A percentile compares a stretch with the other conserved stretches of the same genome.
phyloP scores from a whole-genome alignment of 2,888 invertebrate species.

The Aporophyla lueneburgensis region DNA sequence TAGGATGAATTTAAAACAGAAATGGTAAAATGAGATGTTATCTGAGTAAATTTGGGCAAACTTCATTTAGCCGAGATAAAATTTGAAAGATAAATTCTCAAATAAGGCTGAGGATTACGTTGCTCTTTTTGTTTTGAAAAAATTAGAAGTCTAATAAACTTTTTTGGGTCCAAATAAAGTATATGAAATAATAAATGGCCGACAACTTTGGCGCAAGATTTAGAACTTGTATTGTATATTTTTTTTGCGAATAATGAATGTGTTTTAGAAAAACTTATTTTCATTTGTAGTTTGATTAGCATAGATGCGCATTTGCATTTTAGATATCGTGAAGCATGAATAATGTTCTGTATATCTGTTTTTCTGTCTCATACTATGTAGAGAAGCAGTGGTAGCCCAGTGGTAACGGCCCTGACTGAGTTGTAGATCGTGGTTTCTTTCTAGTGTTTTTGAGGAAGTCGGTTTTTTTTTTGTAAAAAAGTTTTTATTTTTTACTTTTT shows the following conservation, averaged over 20 bases:
- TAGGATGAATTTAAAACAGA: slow-evolving; percentile 39
- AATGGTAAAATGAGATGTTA: slow-evolving; percentile 58
- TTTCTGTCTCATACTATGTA: no score
- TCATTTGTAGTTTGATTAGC: neutral
- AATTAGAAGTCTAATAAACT: slow-evolving; percentile 41
- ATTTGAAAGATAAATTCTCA: slow-evolving; percentile 54
- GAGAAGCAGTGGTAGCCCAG: neutral
- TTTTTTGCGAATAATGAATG: slow-evolving; percentile 11
- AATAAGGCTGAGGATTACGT: slow-evolving; percentile 50
- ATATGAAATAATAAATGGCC: slow-evolving; percentile 22
- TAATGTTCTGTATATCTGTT: slow-evolving; percentile 1
- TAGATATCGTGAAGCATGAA: neutral
- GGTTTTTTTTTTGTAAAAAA: no score
- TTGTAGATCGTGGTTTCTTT: neutral
- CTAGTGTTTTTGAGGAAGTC: no score
- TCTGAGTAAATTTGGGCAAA: slow-evolving; percentile 54
- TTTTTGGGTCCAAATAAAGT: slow-evolving; percentile 23
- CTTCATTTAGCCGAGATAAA: slow-evolving; percentile 54
- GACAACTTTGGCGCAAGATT: slow-evolving; percentile 9
- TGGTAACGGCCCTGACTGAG: no score
- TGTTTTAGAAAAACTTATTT: neutral
- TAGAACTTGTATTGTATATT: neutral
- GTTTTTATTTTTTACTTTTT: no score
- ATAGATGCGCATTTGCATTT: slow-evolving; percentile 5
- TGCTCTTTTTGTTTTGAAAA: slow-evolving; percentile 45